Conservation (phyloP, 1,140 invertebrate species). For the Dreissena rostriformis region DNA sequence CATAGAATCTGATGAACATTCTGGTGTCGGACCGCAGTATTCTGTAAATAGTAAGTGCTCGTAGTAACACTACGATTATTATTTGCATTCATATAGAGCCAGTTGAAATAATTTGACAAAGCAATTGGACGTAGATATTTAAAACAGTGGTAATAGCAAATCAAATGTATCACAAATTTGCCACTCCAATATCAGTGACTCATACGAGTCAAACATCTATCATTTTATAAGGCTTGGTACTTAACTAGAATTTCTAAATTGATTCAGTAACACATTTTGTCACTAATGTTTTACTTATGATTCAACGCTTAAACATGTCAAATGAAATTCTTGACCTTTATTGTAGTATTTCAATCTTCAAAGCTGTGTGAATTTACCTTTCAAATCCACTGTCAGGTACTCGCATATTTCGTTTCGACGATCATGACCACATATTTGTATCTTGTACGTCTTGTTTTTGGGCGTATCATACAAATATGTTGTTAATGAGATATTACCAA, state of each 20-base stretch:
- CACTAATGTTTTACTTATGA: not conserved
- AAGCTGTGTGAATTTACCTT: constrained; percentile 4
- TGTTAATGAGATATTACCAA: constrained; percentile 44
- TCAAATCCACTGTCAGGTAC: constrained; percentile 9
- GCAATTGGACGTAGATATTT: not conserved
- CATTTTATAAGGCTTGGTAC: too few relatives aligned
- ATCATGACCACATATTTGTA: constrained; percentile 33
- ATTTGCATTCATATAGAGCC: not conserved
- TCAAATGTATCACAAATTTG: not conserved
- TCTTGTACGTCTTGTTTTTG: not conserved
- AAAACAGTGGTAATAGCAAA: too few relatives aligned
- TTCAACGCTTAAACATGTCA: too few relatives aligned
- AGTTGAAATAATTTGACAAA: not conserved
- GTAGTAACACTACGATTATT: not conserved
- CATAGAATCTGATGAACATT: not conserved
- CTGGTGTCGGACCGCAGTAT: not conserved
- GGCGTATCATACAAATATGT: not conserved
- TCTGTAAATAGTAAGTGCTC: not conserved
- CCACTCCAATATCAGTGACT: not conserved
- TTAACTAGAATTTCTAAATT: too few relatives aligned
- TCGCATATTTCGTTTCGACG: constrained; percentile 41
- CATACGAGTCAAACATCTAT: not conserved
- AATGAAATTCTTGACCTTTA: too few relatives aligned
- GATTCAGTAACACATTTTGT: too few relatives aligned
- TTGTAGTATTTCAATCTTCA: not conserved